Percentiles rank a stretch among this genome's conserved stretches.
Evolutionary conservation across 2,797 vertebrate genomes (phyloP).

Genomic region (Bradypodion pumilum): DNA sequence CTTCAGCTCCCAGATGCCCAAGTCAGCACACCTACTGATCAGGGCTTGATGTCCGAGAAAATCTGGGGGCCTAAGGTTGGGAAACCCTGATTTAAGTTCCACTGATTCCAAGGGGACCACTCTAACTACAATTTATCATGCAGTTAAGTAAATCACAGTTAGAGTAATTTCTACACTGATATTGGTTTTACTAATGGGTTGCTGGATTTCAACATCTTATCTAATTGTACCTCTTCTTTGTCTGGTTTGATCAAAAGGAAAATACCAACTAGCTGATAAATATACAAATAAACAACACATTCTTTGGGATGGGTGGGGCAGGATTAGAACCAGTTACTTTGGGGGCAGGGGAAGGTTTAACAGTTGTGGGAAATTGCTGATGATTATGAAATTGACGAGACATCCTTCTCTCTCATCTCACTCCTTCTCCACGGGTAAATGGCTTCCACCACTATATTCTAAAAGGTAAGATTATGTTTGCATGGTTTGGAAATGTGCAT

Average conservation of each 20-base stretch:
- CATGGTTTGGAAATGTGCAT: background rate
- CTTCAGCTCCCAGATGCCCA: too few species aligned
- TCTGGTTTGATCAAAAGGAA: background rate
- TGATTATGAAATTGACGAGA: too few species aligned
- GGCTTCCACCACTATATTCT: background rate
- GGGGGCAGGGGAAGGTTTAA: background rate
- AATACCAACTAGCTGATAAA: background rate
- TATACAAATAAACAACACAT: background rate
- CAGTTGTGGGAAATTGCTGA: background rate
- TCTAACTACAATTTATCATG: too few species aligned
- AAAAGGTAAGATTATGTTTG: background rate
- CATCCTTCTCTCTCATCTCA: too few species aligned
- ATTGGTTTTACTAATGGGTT: background rate
- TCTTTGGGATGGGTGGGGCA: background rate
- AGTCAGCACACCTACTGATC: too few species aligned
- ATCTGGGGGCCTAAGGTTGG: too few species aligned
- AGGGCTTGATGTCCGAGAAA: too few species aligned
- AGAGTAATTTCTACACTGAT: too few species aligned
- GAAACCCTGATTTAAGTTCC: too few species aligned
- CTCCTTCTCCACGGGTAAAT: accelerated
- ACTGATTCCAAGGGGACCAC: too few species aligned
- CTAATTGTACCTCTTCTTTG: background rate
- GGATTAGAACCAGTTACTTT: too few species aligned
- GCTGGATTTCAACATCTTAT: background rate
- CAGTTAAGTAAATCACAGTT: too few species aligned